Evolutionary conservation across 2,888 invertebrate species (phyloP).

Genomic region (Napeogenes sylphis): DNA sequence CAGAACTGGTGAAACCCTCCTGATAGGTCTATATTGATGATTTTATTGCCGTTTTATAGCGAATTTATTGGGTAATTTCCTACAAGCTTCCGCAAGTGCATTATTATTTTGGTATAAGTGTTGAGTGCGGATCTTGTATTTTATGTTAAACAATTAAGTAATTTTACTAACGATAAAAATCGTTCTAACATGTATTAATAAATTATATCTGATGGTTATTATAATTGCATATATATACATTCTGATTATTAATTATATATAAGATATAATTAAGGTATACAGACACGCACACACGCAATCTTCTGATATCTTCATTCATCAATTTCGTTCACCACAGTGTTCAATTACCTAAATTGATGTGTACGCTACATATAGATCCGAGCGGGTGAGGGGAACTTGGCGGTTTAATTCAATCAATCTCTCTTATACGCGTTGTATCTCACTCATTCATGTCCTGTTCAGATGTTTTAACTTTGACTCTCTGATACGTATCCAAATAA

Average conservation of each 20-base stretch:
- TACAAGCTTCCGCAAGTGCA: slow-evolving; percentile 14
- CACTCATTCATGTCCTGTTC: slow-evolving; percentile 16
- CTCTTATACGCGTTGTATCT: slow-evolving; percentile 9
- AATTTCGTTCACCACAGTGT: slow-evolving; percentile 29
- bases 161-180: slow-evolving; percentile 3
- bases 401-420: slow-evolving; percentile 63
- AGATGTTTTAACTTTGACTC: neutral
- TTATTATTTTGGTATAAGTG: neutral
- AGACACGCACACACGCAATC: slow-evolving; percentile 10
- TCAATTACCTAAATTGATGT: slow-evolving; percentile 74
- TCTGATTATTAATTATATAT: neutral
- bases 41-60: slow-evolving; percentile 20
- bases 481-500: neutral
- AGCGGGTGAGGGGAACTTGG: slow-evolving; percentile 56
- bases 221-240: neutral
- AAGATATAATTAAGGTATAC: neutral
- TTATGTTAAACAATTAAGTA: neutral
- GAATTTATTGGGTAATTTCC: slow-evolving; percentile 23
- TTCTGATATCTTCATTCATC: slow-evolving; percentile 25
- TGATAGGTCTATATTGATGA: slow-evolving; percentile 29
- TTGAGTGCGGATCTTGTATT: neutral
- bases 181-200: neutral
- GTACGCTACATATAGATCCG: slow-evolving; percentile 65
- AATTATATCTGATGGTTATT: neutral
- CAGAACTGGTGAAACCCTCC: slow-evolving; percentile 30